A percentile compares a stretch with the other conserved stretches of the same genome.
phyloP scores from a whole-genome alignment of 1,140 invertebrate species.

The Mesaphorura yosii region DNA sequence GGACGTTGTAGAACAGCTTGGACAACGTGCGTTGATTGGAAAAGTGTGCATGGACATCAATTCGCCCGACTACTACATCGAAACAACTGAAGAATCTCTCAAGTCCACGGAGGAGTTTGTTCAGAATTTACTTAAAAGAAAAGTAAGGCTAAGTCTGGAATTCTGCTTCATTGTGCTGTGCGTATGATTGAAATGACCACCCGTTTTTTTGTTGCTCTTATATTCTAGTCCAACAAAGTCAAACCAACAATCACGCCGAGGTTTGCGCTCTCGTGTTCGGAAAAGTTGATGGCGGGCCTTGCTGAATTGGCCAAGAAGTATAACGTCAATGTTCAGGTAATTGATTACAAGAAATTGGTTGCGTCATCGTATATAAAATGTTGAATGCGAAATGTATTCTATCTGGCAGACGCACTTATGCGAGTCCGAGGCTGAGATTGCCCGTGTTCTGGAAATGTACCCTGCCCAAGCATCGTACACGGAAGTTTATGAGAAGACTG shows the following conservation, averaged over 20 bases:
- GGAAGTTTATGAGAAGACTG: constrained; percentile 59
- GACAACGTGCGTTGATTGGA: constrained; percentile 74
- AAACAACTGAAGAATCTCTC: constrained; percentile 45
- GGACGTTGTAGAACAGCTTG: constrained; percentile 48
- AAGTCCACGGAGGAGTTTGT: constrained; percentile 54
- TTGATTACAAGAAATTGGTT: background rate
- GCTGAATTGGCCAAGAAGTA: constrained; percentile 53
- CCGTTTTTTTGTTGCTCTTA: background rate
- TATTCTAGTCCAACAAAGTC: constrained; percentile 35
- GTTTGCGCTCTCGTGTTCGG: constrained; percentile 68
- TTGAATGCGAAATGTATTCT: too few relatives aligned
- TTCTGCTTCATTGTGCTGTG: background rate
- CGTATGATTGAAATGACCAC: background rate
- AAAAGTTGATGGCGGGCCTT: constrained; percentile 54
- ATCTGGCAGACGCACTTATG: constrained; percentile 71
- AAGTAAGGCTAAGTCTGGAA: too few relatives aligned
- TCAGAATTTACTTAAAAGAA: constrained; percentile 41
- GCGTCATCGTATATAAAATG: background rate
- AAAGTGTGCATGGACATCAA: constrained; percentile 75
- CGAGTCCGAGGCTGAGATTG: constrained; percentile 62
- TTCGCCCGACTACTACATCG: constrained; percentile 47
- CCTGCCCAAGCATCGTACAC: constrained; percentile 51
- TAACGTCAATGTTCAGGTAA: constrained; percentile 63
- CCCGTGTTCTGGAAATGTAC: constrained; percentile 48
- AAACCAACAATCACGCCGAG: constrained; percentile 74